phyloP scores from a whole-genome alignment of 2,888 invertebrate species.

The Cryptus armator region DNA sequence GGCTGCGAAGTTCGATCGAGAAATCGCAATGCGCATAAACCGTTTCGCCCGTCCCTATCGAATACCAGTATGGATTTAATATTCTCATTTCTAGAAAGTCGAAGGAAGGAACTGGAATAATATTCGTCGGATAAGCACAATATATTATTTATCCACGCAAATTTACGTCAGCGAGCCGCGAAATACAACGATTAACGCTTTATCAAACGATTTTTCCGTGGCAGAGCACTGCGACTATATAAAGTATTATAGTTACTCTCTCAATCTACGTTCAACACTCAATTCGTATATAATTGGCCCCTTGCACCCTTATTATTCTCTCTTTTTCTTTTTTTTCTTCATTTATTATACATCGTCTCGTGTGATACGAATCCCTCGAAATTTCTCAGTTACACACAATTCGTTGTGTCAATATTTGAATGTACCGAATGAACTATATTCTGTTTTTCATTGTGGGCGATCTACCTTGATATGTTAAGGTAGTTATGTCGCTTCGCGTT shows the following conservation, averaged over 20 bases:
- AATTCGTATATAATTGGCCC: slow-evolving; percentile 80
- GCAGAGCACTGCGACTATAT: slow-evolving; percentile 50
- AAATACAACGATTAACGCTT: slow-evolving; percentile 24
- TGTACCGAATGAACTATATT: neutral
- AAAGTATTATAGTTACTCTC: slow-evolving; percentile 66
- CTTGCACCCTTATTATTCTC: slow-evolving; percentile 78
- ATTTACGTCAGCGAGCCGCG: slow-evolving; percentile 59
- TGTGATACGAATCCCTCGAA: slow-evolving; percentile 42
- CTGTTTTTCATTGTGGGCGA: neutral
- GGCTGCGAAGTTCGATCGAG: slow-evolving; percentile 20
- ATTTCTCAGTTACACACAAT: slow-evolving; percentile 38
- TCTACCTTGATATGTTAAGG: slow-evolving; percentile 22
- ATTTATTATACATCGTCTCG: slow-evolving; percentile 71
- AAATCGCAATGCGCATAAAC: slow-evolving; percentile 26
- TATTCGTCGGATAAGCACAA: slow-evolving; percentile 39
- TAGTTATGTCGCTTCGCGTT: too few relatives aligned
- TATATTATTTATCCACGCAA: slow-evolving; percentile 19
- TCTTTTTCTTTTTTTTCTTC: slow-evolving; percentile 29
- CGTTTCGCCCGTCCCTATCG: slow-evolving; percentile 45
- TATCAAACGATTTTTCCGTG: slow-evolving; percentile 26
- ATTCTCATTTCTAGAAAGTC: slow-evolving; percentile 42
- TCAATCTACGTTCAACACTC: slow-evolving; percentile 74
- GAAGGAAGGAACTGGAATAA: slow-evolving; percentile 49
- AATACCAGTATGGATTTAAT: slow-evolving; percentile 19
- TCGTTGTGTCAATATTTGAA: neutral